Evolutionary conservation across 2,888 invertebrate genomes (phyloP), one percentile per base, ranked within the genome.

Genomic region (Galeopsomyia nigrocyanea): DNA sequence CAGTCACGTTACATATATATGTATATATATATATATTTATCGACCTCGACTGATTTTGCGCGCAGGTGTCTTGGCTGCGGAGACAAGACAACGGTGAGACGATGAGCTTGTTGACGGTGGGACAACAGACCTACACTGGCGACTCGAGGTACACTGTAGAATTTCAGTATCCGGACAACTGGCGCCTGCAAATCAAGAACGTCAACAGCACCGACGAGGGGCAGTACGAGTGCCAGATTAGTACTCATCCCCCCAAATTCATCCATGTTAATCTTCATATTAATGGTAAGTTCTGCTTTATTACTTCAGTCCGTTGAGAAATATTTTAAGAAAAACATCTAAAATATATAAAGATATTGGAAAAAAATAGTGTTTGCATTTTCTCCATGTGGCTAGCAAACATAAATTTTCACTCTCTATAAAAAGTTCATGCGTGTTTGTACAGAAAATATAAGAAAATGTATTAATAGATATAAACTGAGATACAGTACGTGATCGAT

Each of bases 51-150:
- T 61, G 21, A 62, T 72, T 46, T 17, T 58, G 19, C 71, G 64
- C 74, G 57, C 86, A 93, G 92, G 92, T 93, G 72, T 92, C 92
- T 26, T 93, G 93, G 93, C 89, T 92, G 69, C 88, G 91, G 47
- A 87, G 89, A 79, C 90, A 90, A 72, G 88, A 90, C 21, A 90
- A 90, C 75, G 89, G 90, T 75, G 90, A 92, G 80, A 90, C 90
- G 77, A 87, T 92, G 79, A 91, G 91, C 81, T 84, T 93, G 65
- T 87, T 93, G 14, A 93, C 93, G 1, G 89, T 92, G 60, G 91
- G 92, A 53, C 87, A 90, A 77, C 90, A 90, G 71, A 91, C 92
- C 14, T 92, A 92, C 77, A 91, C 91, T 22, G 90, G 92, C 47
- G 92, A 92, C 83, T 86, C 88, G 66, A 84, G 89, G 77, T 88